phyloP scores from a whole-genome alignment of 2,113 vertebrate genomes.

The Crypturellus undulatus region DNA sequence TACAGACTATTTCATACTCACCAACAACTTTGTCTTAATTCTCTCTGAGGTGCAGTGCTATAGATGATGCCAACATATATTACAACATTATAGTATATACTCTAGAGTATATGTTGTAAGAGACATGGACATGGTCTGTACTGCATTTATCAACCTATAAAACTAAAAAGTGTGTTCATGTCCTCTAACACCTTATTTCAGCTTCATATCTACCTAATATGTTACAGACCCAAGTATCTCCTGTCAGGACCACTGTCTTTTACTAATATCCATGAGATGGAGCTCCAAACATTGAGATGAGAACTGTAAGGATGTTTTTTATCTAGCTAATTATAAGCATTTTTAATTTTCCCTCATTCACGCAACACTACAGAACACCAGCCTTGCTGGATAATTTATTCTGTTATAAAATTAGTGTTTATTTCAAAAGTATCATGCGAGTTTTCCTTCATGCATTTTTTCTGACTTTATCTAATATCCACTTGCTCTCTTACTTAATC shows the following conservation, averaged over 20 bases:
- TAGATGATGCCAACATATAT: no score
- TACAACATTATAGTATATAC: accelerated
- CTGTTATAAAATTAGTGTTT: not conserved
- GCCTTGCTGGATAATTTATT: not conserved
- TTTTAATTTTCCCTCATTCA: not conserved
- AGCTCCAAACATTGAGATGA: not conserved
- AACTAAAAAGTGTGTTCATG: accelerated
- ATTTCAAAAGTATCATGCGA: not conserved
- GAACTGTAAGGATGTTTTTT: accelerated
- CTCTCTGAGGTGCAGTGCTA: not conserved
- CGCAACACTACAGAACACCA: accelerated
- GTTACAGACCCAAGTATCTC: accelerated
- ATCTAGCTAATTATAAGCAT: accelerated
- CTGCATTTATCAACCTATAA: not conserved
- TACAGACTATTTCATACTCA: not conserved
- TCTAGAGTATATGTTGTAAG: accelerated
- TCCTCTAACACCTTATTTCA: not conserved
- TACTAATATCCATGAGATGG: not conserved
- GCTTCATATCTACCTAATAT: accelerated
- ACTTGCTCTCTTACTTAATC: not conserved
- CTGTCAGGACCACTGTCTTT: not conserved
- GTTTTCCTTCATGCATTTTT: not conserved
- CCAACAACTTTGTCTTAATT: not conserved
- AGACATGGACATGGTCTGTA: no score
- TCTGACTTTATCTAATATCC: accelerated